Evolutionary conservation across 2,797 vertebrate species (phyloP).

Genomic region (Petrocephalus schoutedeni): DNA sequence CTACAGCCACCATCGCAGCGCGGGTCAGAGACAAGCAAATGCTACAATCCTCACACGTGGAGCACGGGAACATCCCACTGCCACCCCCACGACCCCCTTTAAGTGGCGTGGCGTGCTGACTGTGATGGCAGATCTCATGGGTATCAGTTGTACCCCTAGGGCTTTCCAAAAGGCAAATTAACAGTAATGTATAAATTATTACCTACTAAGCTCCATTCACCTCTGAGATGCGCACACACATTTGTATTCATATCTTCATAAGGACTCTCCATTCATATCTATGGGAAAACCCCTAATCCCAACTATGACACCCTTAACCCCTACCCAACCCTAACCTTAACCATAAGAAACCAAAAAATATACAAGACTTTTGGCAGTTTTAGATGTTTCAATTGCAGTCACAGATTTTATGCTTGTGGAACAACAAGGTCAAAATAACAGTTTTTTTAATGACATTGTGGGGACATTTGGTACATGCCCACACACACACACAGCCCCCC

Average conservation of each 20-base stretch:
- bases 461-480: not conserved
- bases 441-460: not conserved
- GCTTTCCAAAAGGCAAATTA: conserved; percentile 9
- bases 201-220: not conserved
- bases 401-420: not conserved
- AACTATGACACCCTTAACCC: not conserved
- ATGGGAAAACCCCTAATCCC: not conserved
- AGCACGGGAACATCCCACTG: not conserved
- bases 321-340: not conserved
- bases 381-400: not conserved
- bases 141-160: not conserved
- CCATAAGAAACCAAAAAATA: not conserved
- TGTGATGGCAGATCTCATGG: not conserved
- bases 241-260: not conserved
- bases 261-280: not conserved
- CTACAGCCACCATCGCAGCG: not conserved
- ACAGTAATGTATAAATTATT: not conserved
- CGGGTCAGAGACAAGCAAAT: conserved; percentile 14
- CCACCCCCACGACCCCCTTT: not conserved
- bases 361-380: not conserved
- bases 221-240: not conserved
- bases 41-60: not conserved
- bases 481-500: not conserved
- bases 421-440: not conserved
- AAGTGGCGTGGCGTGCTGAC: not conserved